phyloP scores from a whole-genome alignment of 2,888 invertebrate genomes.

The Tubulanus polymorphus region DNA sequence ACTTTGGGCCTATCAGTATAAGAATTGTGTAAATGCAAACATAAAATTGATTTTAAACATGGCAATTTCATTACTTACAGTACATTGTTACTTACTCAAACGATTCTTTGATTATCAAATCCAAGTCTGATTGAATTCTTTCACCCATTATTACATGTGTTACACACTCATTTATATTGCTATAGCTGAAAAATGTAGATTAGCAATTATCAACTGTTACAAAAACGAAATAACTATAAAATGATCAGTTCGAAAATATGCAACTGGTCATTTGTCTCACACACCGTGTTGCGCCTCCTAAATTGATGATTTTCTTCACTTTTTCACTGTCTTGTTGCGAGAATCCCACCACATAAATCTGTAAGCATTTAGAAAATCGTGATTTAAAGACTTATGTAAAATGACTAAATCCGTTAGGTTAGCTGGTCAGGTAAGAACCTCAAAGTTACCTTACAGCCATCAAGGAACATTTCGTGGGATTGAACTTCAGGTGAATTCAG shows the following conservation, averaged over 20 bases:
- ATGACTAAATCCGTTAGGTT: too few relatives aligned
- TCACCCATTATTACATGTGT: conserved; percentile 78
- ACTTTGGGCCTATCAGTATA: conserved; percentile 59
- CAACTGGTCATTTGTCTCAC: background rate
- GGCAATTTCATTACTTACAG: background rate
- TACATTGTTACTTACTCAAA: conserved; percentile 22
- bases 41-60: conserved; percentile 53
- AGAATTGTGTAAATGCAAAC: too few relatives aligned
- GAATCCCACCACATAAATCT: conserved; percentile 71
- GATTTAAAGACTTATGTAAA: too few relatives aligned
- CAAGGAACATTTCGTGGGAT: conserved; percentile 81
- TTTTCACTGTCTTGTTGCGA: conserved; percentile 64
- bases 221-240: background rate
- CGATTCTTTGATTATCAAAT: conserved; percentile 25
- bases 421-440: background rate
- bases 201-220: background rate
- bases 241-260: background rate
- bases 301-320: conserved; percentile 65
- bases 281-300: conserved; percentile 74
- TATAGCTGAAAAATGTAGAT: conserved; percentile 55
- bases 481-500: too few relatives aligned
- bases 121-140: conserved; percentile 30
- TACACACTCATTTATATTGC: conserved; percentile 69
- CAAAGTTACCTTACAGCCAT: conserved; percentile 73
- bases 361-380: too few relatives aligned